Base-by-base conservation (phyloP, 1,140 invertebrate genomes). In the Zaprionus inermis region DNA sequence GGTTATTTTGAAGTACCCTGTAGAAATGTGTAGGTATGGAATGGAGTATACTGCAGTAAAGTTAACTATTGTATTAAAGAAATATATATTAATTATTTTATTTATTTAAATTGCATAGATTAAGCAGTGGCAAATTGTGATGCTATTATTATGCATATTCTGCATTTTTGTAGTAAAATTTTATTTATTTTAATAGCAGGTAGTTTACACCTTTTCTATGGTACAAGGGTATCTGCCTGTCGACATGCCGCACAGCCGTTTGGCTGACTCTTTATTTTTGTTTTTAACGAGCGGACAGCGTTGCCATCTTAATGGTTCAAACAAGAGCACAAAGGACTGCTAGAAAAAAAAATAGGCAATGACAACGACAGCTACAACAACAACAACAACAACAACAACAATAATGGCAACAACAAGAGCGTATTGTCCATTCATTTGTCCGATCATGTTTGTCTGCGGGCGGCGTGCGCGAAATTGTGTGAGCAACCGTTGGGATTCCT, bases 401-500 rank as follows among this genome's bases (percentile, higher is more conserved):
- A 22, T 38, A 10, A 16, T 16, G 34, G 32, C 44, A 49, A 20
- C 12, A 32, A 60, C 28, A 61, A 46, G n/a, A 28, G 38, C 1
- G 7, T 7, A 2, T 44, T 18, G 38, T 32, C 54, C 58, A 49
- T 61, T 46, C 20, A 41, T 44, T 55, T 28, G 24, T 12, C 16
- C 32, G 16, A 41, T 71, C 41, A 59, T 24, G 5, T n/a, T 51
- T 56, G 49, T 64, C 46, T 54, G 55, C 30, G 41, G 55, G 28
- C 52, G 20, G 24, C 20, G n/a, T 22, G 22, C 32, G 30, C 14
- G 10, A 20, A 52, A 51, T 51, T 28, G 44, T 16, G 22, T 52
- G 64, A 44, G 30, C 22, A 12, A 44, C 57, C 51, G 52, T 36
- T 58, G 77, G 51, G 58, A 56, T 59, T 81, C 75, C 81, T 85